Conservation (phyloP, 2,113 vertebrate genomes). For the Melanostigma gelatinosum region DNA sequence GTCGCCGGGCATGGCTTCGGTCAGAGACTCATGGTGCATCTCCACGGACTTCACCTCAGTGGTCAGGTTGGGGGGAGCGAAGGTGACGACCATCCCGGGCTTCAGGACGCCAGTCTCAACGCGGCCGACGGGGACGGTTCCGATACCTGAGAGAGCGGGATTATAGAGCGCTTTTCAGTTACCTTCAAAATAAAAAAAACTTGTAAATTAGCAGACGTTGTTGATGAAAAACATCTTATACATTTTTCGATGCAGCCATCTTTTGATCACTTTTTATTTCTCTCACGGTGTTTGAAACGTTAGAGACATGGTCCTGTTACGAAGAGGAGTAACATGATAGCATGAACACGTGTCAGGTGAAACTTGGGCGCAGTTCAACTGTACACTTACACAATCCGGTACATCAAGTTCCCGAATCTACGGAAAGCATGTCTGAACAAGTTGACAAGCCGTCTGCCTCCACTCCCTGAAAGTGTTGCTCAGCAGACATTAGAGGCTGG, state of each 20-base stretch:
- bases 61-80: constrained; percentile 84
- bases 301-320: neutral
- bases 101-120: constrained; percentile 85
- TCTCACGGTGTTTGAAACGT: neutral
- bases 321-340: neutral
- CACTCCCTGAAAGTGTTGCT: neutral
- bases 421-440: neutral
- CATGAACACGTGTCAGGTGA: neutral
- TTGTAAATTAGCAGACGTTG: neutral
- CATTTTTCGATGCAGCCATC: neutral
- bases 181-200: neutral
- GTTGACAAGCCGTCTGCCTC: neutral
- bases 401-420: neutral
- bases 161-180: neutral
- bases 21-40: constrained; percentile 86
- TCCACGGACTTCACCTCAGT: constrained; percentile 88
- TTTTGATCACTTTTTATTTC: neutral
- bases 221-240: neutral
- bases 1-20: constrained; percentile 83
- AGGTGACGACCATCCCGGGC: constrained; percentile 86
- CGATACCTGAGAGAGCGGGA: constrained; percentile 77
- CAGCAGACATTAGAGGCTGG: neutral
- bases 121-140: constrained; percentile 85
- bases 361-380: neutral
- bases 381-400: neutral